Percentiles rank a stretch among this genome's conserved stretches.
Evolutionary conservation across 2,113 vertebrate species (phyloP).

Genomic region (Cryptomyrus ogoouensis): DNA sequence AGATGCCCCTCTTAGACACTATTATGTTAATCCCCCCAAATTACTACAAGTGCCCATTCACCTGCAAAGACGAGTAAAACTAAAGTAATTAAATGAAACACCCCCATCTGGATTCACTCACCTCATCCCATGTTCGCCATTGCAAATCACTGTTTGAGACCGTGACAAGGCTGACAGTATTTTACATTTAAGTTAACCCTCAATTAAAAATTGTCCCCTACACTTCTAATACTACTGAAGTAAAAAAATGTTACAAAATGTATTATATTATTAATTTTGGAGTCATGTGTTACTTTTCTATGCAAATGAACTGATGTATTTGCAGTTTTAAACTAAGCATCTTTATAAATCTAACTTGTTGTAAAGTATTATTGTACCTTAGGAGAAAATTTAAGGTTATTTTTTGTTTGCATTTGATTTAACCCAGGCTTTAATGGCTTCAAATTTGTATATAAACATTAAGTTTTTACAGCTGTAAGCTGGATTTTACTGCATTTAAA

Average conservation of each 20-base stretch:
- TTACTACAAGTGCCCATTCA: not conserved
- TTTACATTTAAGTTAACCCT: not conserved
- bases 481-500: conserved; percentile 43
- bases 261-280: conserved; percentile 45
- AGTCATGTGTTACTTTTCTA: conserved; percentile 39
- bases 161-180: not conserved
- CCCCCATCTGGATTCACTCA: not conserved
- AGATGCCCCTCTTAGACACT: not conserved
- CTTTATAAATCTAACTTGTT: conserved; percentile 49
- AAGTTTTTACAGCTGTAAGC: conserved; percentile 53
- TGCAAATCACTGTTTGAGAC: not conserved
- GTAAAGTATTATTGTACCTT: conserved; percentile 42
- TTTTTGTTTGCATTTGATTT: conserved; percentile 38
- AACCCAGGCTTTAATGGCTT: conserved; percentile 31
- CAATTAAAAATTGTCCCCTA: not conserved
- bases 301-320: conserved; percentile 41
- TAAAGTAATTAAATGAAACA: not conserved
- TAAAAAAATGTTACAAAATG: conserved; percentile 53
- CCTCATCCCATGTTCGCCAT: not conserved
- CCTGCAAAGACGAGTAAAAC: not conserved
- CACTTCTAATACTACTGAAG: conserved; percentile 70
- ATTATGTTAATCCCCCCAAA: not conserved
- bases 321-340: conserved; percentile 42
- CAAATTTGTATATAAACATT: conserved; percentile 37
- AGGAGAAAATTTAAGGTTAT: conserved; percentile 41